Percentiles rank a stretch among this genome's conserved stretches.
phyloP scores from a whole-genome alignment of 2,113 vertebrate species.

The Ploceus nigricollis region DNA sequence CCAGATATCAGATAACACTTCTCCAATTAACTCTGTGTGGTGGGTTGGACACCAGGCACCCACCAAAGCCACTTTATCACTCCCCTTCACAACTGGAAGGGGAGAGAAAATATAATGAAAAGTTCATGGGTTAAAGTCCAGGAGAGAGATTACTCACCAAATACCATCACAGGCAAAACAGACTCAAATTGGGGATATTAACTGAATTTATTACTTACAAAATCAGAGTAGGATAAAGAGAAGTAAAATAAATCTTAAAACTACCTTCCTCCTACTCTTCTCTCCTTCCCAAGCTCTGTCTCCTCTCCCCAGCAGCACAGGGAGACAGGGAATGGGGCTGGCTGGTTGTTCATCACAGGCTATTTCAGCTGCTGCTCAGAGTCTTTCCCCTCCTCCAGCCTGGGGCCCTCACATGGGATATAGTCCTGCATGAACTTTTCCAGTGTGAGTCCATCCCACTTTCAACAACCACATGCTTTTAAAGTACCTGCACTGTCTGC shows the following conservation, averaged over 20 bases:
- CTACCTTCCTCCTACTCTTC: neutral
- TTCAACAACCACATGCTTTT: neutral
- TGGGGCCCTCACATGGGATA: neutral
- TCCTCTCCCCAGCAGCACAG: neutral
- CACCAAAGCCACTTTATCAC: neutral
- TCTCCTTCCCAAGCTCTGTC: neutral
- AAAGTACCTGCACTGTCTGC: neutral
- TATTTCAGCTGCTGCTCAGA: neutral
- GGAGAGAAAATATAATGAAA: neutral
- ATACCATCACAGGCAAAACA: neutral
- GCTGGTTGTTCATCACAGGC: neutral
- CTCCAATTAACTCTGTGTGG: neutral
- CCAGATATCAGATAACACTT: neutral
- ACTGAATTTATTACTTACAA: neutral
- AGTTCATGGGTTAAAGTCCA: neutral
- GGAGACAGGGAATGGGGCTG: neutral
- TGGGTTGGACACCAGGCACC: neutral
- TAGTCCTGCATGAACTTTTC: neutral
- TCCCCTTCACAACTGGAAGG: neutral
- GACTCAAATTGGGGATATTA: fast-evolving
- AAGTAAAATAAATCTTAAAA: neutral
- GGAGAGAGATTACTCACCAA: neutral
- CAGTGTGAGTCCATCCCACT: neutral
- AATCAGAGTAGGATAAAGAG: neutral
- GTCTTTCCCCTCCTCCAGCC: neutral